Evolutionary conservation across 1,140 invertebrate genomes (phyloP), one percentile per base, ranked within the genome.

Genomic region (Hyles vespertilio): DNA sequence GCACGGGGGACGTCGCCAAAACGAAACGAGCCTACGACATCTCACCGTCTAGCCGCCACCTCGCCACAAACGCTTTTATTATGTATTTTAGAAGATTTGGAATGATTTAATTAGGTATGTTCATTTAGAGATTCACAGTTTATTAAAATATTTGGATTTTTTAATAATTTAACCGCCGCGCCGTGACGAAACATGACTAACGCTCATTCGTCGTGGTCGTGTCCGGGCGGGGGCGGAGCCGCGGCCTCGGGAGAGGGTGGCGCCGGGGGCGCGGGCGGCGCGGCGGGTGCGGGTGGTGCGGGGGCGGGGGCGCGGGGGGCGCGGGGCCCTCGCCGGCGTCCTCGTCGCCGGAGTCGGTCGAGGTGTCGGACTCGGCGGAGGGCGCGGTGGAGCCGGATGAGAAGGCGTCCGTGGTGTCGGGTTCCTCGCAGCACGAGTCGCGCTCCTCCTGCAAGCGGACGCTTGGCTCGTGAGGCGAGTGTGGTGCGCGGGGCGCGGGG

Each of bases 391-490:
- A 51, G 36, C 47, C 36, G 50, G 53, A 1, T 34, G 50, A 43
- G 61, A 51, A 58, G 51, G 36, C 7, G 44, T 11, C 55, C 58
- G 34, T n/a, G 40, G 46, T 56, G 57, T 34, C 40, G 5, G 36
- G 10, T 36, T 34, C 44, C 47, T 6, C 6, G 43, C 32, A 33
- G 53, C 33, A 33, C 51, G 44, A 9, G 22, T 22, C 22, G 22
- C 22, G 22, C 40, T 6, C 8, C 10, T 7, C 57, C 44, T 12
- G 54, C 40, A 32, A 34, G 44, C 44, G 45, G 34, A 46, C 9
- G 49, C 51, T 32, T 36, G 48, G 22, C 22, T 22, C 22, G 22
- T 22, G 22, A 22, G 22, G 22, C 22, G 22, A 2, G 22, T 22
- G 22, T 2, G 22, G 22, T 45, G 53, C 43, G 50, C 11, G 58